A percentile compares a stretch with the other conserved stretches of the same genome.
Evolutionary conservation across 2,797 vertebrate genomes (phyloP).

Genomic region (Platyrinchus mystaceus): DNA sequence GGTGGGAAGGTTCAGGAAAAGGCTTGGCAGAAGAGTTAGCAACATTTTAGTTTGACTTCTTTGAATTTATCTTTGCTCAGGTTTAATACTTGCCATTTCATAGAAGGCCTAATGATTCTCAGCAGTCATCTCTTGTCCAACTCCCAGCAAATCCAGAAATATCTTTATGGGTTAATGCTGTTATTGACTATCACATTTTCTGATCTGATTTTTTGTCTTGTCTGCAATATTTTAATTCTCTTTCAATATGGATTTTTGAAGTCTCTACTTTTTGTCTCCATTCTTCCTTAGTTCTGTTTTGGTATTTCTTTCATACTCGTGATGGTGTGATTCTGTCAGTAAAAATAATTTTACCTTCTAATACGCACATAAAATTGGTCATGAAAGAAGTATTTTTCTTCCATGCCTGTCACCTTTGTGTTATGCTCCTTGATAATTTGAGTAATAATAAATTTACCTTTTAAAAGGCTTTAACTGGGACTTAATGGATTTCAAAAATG

Average conservation of each 20-base stretch:
- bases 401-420: not conserved
- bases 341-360: not conserved
- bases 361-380: not conserved
- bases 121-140: not conserved
- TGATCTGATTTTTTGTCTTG: not conserved
- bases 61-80: not conserved
- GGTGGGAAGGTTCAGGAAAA: not conserved
- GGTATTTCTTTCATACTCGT: not conserved
- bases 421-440: not conserved
- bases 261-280: not conserved
- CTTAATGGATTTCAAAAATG: conserved; percentile 34
- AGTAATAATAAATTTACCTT: conserved; percentile 17
- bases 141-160: not conserved
- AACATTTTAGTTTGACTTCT: not conserved
- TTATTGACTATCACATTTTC: not conserved
- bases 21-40: not conserved
- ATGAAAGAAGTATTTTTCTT: not conserved
- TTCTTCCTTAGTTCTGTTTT: not conserved
- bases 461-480: conserved; percentile 1
- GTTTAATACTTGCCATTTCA: not conserved
- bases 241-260: not conserved
- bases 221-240: not conserved
- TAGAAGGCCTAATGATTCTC: not conserved
- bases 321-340: not conserved
- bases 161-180: not conserved